These are phyloP conservation scores for Mercenaria mercenaria DNA, from an alignment of 1,140 invertebrate species.

Conservation along the genomic window DNA sequence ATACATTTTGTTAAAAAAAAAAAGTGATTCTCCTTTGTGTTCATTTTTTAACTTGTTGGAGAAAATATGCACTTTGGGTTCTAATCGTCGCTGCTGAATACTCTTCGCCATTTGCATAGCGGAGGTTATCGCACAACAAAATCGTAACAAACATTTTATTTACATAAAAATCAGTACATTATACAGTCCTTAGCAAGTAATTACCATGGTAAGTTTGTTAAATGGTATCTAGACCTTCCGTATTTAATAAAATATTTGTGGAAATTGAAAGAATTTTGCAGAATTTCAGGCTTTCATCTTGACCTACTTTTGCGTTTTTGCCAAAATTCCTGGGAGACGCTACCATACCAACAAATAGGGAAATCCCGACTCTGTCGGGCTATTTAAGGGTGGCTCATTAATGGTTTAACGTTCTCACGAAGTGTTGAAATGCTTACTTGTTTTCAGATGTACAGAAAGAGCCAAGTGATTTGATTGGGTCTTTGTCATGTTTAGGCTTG, in stretches of 20 bases:
- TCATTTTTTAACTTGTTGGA: not conserved
- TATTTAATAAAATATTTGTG: not conserved
- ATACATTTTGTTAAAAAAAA: no score
- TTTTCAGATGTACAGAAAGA: no score
- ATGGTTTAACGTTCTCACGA: no score
- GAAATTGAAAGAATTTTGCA: not conserved
- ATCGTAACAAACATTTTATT: slow-evolving; percentile 46
- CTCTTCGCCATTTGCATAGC: slow-evolving; percentile 63
- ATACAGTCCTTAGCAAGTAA: not conserved
- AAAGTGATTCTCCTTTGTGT: slow-evolving; percentile 16
- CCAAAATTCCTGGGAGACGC: slow-evolving; percentile 51
- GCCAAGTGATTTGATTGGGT: no score
- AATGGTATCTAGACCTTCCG: not conserved
- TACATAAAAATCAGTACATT: not conserved
- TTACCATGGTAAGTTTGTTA: slow-evolving; percentile 35
- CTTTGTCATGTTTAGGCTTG: slow-evolving; percentile 60
- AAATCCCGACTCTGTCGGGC: no score
- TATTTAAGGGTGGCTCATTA: no score
- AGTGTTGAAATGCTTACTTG: no score
- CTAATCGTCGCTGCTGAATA: not conserved
- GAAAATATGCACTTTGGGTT: not conserved
- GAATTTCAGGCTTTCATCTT: not conserved
- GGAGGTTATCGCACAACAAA: slow-evolving; percentile 59
- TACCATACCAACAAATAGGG: slow-evolving; percentile 17
- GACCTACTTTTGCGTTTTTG: slow-evolving; percentile 60